Percentiles rank a stretch among this genome's conserved stretches.
These are phyloP conservation scores for sheep (Ovis aries) DNA, from an alignment of 2,113 vertebrate genomes.

Conservation along the genomic window DNA sequence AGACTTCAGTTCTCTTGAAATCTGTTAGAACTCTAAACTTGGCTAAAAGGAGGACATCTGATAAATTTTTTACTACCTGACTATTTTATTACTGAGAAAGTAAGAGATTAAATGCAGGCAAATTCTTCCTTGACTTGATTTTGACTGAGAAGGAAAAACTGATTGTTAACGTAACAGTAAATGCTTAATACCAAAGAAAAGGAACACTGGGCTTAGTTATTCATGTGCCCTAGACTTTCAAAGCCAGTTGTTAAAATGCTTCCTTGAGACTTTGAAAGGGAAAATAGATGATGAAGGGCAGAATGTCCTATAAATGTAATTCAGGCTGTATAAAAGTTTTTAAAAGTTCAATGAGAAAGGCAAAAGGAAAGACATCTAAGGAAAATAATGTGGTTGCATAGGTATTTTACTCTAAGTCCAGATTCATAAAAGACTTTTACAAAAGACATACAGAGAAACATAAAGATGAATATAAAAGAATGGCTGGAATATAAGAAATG, in stretches of 20 bases:
- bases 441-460: conserved; percentile 31
- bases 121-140: conserved; percentile 2
- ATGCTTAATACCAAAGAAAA: conserved; percentile 21
- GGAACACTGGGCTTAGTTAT: neutral
- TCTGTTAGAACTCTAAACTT: conserved; percentile 30
- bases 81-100: conserved; percentile 12
- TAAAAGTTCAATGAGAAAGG: conserved; percentile 52
- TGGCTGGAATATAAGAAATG: neutral
- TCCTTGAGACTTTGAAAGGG: conserved; percentile 15
- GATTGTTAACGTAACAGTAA: conserved; percentile 28
- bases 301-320: conserved; percentile 44
- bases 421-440: conserved; percentile 8
- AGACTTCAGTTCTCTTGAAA: neutral
- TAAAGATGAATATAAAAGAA: conserved; percentile 34
- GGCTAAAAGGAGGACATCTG: neutral
- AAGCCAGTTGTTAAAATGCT: conserved; percentile 20
- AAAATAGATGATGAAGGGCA: conserved; percentile 5
- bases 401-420: neutral
- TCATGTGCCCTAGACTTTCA: neutral
- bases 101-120: conserved; percentile 6
- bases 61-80: neutral
- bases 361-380: conserved; percentile 42
- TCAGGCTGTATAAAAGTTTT: conserved; percentile 28
- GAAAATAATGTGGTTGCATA: conserved; percentile 20
- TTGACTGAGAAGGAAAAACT: conserved; percentile 18